Percentiles rank a stretch among this genome's conserved stretches.
Evolutionary conservation across 2,888 invertebrate species (phyloP).

Genomic region (Dryadula phaetusa): DNA sequence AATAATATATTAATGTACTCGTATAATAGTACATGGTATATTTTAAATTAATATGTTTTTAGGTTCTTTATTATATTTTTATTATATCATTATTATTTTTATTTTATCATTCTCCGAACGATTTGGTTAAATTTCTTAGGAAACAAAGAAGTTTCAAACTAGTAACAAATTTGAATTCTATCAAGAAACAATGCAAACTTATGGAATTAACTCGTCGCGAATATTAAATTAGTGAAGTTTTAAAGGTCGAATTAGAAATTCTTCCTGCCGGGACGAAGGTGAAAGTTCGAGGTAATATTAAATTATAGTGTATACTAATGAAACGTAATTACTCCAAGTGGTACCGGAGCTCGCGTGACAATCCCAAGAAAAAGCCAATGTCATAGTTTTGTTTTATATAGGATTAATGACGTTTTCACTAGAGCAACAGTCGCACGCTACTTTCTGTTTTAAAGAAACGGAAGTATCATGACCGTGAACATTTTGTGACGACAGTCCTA

Average conservation of each 20-base stretch:
- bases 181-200: slow-evolving; percentile 22
- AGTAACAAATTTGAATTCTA: slow-evolving; percentile 4
- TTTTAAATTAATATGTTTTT: no score
- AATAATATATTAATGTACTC: no score
- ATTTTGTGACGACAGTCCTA: not conserved
- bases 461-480: not conserved
- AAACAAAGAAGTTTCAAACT: not conserved
- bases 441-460: slow-evolving; percentile 33
- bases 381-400: slow-evolving; percentile 49
- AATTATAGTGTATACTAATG: slow-evolving; percentile 75
- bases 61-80: no score
- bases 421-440: slow-evolving; percentile 32
- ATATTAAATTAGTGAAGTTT: slow-evolving; percentile 54
- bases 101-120: no score
- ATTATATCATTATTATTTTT: no score
- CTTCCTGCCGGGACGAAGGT: slow-evolving; percentile 61
- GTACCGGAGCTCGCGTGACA: slow-evolving; percentile 72
- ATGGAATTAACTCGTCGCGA: slow-evolving; percentile 40
- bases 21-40: no score
- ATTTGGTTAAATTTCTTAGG: no score
- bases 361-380: slow-evolving; percentile 60
- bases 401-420: slow-evolving; percentile 45
- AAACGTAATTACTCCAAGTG: slow-evolving; percentile 74
- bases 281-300: slow-evolving; percentile 73
- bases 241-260: slow-evolving; percentile 63